phyloP scores from a whole-genome alignment of 2,113 vertebrate genomes.

The Muntiacus muntjak region DNA sequence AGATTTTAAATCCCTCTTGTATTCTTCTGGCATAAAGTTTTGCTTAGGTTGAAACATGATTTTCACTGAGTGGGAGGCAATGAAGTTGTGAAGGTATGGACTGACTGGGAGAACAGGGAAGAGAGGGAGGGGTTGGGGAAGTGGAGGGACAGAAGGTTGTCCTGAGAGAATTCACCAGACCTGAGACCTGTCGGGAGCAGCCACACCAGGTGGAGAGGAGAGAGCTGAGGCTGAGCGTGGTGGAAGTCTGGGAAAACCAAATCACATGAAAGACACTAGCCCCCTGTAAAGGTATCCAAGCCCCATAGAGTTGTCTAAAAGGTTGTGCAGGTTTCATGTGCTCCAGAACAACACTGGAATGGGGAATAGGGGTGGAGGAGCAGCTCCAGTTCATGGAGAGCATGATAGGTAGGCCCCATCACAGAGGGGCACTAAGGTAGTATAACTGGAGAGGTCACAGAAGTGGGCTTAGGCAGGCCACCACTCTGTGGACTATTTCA shows the following conservation, averaged over 20 bases:
- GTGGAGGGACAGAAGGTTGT: neutral
- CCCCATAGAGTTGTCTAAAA: neutral
- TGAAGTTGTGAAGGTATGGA: neutral
- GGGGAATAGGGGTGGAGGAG: neutral
- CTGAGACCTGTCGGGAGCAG: neutral
- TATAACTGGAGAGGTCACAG: neutral
- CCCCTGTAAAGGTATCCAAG: neutral
- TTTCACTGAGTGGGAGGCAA: neutral
- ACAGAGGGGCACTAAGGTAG: neutral
- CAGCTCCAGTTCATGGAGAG: neutral
- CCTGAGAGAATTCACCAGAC: neutral
- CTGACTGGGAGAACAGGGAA: neutral
- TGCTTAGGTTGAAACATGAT: slow-evolving; percentile 26
- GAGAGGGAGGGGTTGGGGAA: neutral
- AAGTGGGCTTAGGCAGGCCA: neutral
- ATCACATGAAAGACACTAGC: neutral
- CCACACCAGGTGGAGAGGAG: neutral
- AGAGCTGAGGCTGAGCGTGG: neutral
- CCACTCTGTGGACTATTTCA: neutral
- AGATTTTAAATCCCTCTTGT: neutral
- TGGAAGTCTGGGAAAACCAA: neutral
- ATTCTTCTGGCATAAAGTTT: slow-evolving; percentile 13
- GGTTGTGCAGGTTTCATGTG: neutral
- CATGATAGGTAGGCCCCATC: neutral
- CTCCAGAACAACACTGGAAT: neutral